These are phyloP conservation scores for Spodoptera litura DNA, from an alignment of 1,140 invertebrate species.

Conservation along the genomic window DNA sequence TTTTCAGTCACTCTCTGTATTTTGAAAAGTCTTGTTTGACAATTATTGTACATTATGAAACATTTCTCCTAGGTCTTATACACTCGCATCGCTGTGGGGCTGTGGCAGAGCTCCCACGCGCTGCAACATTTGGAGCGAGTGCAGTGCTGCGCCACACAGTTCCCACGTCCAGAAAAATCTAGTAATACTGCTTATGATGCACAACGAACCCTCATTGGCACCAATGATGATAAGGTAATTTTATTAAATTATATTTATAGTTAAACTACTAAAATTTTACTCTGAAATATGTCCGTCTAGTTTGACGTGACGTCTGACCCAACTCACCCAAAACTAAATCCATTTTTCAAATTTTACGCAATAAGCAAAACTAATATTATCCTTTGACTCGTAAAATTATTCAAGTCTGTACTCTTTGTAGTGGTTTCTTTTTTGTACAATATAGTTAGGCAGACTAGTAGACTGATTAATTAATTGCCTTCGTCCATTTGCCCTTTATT, in stretches of 20 bases:
- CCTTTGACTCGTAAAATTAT: neutral
- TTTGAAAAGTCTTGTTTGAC: too few species aligned
- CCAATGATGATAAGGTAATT: slow-evolving; percentile 69
- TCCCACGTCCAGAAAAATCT: slow-evolving; percentile 65
- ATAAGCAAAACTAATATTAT: neutral
- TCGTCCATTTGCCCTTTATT: slow-evolving; percentile 1
- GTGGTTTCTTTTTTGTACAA: too few species aligned
- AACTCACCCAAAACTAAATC: neutral
- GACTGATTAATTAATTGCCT: slow-evolving; percentile 3
- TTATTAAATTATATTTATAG: neutral
- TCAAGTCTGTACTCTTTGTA: neutral
- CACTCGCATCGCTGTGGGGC: slow-evolving; percentile 90
- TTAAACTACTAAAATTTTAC: too few species aligned
- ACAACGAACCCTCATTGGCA: slow-evolving; percentile 68
- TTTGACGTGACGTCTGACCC: neutral
- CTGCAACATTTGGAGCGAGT: slow-evolving; percentile 79
- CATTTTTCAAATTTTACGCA: too few species aligned
- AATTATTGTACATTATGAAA: slow-evolving; percentile 3
- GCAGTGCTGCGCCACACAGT: slow-evolving; percentile 76
- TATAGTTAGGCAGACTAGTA: neutral
- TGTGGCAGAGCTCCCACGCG: slow-evolving; percentile 90
- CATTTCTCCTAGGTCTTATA: slow-evolving; percentile 87
- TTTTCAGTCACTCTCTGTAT: too few species aligned
- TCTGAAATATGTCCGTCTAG: too few species aligned
- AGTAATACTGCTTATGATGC: slow-evolving; percentile 54